Base-by-base conservation (phyloP, 1,140 invertebrate species). In the Globodera rostochiensis region DNA sequence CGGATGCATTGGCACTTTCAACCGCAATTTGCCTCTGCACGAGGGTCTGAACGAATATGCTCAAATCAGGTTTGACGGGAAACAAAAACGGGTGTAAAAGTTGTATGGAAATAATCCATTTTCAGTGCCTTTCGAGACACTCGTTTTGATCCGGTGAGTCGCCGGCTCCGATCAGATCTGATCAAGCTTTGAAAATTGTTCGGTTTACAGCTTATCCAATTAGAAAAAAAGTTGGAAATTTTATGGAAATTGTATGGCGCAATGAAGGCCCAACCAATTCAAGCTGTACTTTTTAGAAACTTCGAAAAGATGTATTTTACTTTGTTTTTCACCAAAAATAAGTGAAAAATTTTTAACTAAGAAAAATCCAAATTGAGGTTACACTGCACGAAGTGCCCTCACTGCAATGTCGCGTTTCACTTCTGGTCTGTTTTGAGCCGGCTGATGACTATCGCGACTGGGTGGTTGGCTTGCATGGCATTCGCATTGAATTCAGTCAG, bases 381-480 rank as follows among this genome's bases (percentile, higher is more conserved):
- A 13, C 25, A 1, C 93, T 94, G 73, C 96, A 98, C 67, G 97
- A 99, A 91, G 93, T 98, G 88, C 93, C 94, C 0, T 93, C 94
- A 83, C 93, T 99, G 47, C 94, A 95, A 81, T 96, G 98, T 7
- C 95, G 95, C 50, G 96, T 99, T 21, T 98, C 96, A 25, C 95
- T 99, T 87, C 92, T 99, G 79, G 92, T 94, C 73, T 78, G 77
- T 70, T 99, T 99, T 91, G 97, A 99, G 91, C 95, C 98, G 90
- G 97, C 95, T 0, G 92, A 92, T 70, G 94, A 98, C 90, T 98
- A 96, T 91, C 91, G 96, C 83, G 97, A 99, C 91, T 99, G 97
- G 97, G 94, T 96, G 92, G 93, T 99, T 77, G 97, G 97, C 21
- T 93, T 94, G 64, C 97, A 99, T 91, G 97, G 97, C 47, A 98